A percentile compares a stretch with the other conserved stretches of the same genome.
phyloP scores from a whole-genome alignment of 53 echinoderm and acorn worm species.

The Henricia sp. region DNA sequence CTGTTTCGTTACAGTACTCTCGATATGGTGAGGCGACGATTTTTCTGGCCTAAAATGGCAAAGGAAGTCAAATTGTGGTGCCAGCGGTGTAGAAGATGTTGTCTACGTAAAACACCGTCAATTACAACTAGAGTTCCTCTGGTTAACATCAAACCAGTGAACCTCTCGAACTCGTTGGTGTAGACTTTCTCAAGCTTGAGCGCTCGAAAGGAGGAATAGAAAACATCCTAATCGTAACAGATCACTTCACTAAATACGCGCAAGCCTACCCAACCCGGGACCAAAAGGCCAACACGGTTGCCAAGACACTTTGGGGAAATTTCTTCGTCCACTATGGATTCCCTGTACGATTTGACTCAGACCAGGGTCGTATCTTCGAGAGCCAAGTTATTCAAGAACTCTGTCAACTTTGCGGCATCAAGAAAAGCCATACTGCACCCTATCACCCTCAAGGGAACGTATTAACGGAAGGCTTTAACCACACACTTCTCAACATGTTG shows the following conservation, averaged over 20 bases:
- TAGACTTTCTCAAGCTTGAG: slow-evolving; percentile 64
- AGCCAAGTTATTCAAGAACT: slow-evolving; percentile 40
- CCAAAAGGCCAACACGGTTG: slow-evolving; percentile 67
- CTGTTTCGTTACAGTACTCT: no score
- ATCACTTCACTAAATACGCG: slow-evolving; percentile 74
- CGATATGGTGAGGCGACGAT: slow-evolving; percentile 44
- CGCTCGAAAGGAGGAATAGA: slow-evolving; percentile 27
- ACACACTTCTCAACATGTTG: slow-evolving; percentile 51
- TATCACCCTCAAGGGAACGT: slow-evolving; percentile 32
- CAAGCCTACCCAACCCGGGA: slow-evolving; percentile 64
- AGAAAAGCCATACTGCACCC: slow-evolving; percentile 3
- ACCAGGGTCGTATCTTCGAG: slow-evolving; percentile 72
- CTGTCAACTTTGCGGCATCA: slow-evolving; percentile 5
- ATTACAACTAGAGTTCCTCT: slow-evolving; percentile 44
- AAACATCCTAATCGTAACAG: slow-evolving; percentile 63
- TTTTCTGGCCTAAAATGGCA: slow-evolving; percentile 62
- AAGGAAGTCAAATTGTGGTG: slow-evolving; percentile 36
- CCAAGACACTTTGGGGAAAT: slow-evolving; percentile 64
- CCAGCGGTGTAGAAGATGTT: slow-evolving; percentile 47
- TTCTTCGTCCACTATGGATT: slow-evolving; percentile 74
- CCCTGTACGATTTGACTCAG: slow-evolving; percentile 67
- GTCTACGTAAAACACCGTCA: slow-evolving; percentile 34
- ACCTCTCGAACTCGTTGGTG: slow-evolving; percentile 60
- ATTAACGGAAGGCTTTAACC: slow-evolving; percentile 53
- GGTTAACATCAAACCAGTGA: slow-evolving; percentile 54